Base-by-base conservation (phyloP, 2,888 invertebrate species). In the Mayetiola destructor region DNA sequence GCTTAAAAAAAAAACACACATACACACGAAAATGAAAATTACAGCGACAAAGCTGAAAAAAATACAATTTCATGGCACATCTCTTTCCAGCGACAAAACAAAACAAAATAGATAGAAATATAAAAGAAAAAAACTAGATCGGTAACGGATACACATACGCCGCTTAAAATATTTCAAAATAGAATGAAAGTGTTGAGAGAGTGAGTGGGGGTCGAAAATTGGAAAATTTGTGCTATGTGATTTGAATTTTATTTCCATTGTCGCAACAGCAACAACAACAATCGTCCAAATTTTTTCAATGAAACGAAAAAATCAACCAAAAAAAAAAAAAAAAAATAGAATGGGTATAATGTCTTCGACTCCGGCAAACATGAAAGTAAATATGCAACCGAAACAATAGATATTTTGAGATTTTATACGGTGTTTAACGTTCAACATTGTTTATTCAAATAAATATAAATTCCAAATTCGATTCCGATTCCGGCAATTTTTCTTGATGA, bases 151-250 rank as follows among this genome's bases (percentile, higher is more conserved):
- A 42, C 42, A 42, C 23, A 42, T 42, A 23, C 2, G 14, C 14
- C 42, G 23, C 52, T n/a, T 40, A 20, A 20, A 20, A 16, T 36
- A 20, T 48, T 52, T 27, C 29, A 27, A 52, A 52, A 52, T 52
- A 52, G 52, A 52, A 42, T 42, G 23, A 52, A 52, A 52, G 52
- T 52, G 52, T 52, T 32, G 36, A 55, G 36, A 21, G 55, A 55
- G n/a, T n/a, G 36, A 55, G 35, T 55, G 55, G 32, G 55, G 55
- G 55, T 55, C n/a, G 32, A 55, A 55, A 36, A 55, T 55, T 52
- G 55, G 55, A 55, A 52, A 53, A 55, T 55, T 55, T 55, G 36
- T 55, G 23, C 20, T 55, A 32, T 55, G 55, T 55, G 55, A 55
- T 55, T 55, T 55, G 55, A 55, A 55, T 55, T 36, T 55, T 55